A percentile compares a stretch with the other conserved stretches of the same genome.
These are phyloP conservation scores for Drosophila mojavensis DNA, from an alignment of 1,140 invertebrate genomes.

Conservation along the genomic window DNA sequence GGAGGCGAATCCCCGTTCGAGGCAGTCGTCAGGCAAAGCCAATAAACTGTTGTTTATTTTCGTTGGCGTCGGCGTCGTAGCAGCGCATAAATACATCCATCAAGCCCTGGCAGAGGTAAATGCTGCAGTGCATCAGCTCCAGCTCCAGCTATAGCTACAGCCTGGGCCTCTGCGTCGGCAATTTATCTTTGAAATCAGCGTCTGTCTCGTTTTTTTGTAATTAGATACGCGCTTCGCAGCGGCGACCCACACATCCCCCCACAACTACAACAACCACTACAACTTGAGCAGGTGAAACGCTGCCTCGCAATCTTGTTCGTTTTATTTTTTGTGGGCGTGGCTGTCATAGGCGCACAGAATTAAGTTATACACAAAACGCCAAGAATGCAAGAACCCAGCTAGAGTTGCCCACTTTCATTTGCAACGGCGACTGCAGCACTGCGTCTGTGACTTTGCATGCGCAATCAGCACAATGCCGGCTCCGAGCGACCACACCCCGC, in stretches of 20 bases:
- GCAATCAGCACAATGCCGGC: constrained; percentile 73
- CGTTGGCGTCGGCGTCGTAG: constrained; percentile 57
- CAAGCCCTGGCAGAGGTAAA: constrained; percentile 29
- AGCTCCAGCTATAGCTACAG: constrained; percentile 7
- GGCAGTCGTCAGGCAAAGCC: constrained; percentile 51
- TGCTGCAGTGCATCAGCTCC: constrained; percentile 39
- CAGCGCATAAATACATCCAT: constrained; percentile 70
- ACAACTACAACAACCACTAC: constrained; percentile 10
- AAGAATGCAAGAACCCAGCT: constrained; percentile 31
- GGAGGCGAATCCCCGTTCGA: constrained; percentile 2
- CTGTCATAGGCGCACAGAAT: constrained; percentile 52
- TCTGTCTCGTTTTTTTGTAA: constrained; percentile 70
- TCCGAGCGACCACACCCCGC: constrained; percentile 16
- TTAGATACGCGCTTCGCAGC: constrained; percentile 69
- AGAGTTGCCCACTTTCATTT: constrained; percentile 54
- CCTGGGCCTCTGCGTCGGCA: constrained; percentile 53
- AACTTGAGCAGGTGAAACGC: constrained; percentile 42
- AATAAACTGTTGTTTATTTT: constrained; percentile 81
- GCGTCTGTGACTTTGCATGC: constrained; percentile 75
- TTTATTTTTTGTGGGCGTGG: constrained; percentile 47
- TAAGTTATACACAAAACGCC: constrained; percentile 54
- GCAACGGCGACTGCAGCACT: constrained; percentile 1
- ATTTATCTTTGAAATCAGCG: constrained; percentile 81
- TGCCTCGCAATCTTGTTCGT: constrained; percentile 48
- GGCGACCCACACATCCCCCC: constrained; percentile 38